A percentile compares a stretch with the other conserved stretches of the same genome.
These are phyloP conservation scores for Melanerpes formicivorus DNA, from an alignment of 2,113 vertebrate species.

Conservation along the genomic window DNA sequence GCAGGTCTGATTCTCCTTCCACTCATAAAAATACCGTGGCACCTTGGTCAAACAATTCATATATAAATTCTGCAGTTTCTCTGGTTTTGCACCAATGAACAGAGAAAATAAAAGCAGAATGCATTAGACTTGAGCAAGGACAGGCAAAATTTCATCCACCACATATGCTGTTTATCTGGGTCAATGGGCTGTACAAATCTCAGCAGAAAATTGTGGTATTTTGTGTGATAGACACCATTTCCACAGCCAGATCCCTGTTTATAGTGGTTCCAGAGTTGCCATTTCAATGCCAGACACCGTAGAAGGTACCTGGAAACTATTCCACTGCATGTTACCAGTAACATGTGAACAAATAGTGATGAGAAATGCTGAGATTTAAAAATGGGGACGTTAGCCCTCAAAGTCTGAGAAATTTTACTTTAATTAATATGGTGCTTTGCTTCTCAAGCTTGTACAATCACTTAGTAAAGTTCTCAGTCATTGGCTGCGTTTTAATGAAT, in stretches of 20 bases:
- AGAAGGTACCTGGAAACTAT: neutral
- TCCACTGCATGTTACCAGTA: neutral
- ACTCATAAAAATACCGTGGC: neutral
- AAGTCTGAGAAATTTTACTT: neutral
- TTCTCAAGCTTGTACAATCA: neutral
- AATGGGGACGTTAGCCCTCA: neutral
- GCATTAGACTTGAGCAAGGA: neutral
- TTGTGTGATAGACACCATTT: neutral
- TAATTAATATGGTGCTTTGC: neutral
- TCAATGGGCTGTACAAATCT: neutral
- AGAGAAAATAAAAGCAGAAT: neutral
- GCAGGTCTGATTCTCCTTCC: neutral
- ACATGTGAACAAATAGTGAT: neutral
- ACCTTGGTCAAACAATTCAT: rapidly evolving
- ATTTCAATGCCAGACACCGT: neutral
- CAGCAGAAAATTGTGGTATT: neutral
- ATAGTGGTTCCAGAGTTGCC: rapidly evolving
- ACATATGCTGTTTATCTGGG: neutral
- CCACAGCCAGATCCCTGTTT: neutral
- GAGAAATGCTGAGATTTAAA: neutral
- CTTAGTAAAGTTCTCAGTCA: neutral
- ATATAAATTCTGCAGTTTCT: neutral
- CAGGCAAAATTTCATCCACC: neutral
- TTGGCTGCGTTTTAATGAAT: neutral
- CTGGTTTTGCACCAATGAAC: neutral